Base-by-base conservation (phyloP, 35 echinoderm and acorn worm genomes). In the Ophiothrix spiculata region DNA sequence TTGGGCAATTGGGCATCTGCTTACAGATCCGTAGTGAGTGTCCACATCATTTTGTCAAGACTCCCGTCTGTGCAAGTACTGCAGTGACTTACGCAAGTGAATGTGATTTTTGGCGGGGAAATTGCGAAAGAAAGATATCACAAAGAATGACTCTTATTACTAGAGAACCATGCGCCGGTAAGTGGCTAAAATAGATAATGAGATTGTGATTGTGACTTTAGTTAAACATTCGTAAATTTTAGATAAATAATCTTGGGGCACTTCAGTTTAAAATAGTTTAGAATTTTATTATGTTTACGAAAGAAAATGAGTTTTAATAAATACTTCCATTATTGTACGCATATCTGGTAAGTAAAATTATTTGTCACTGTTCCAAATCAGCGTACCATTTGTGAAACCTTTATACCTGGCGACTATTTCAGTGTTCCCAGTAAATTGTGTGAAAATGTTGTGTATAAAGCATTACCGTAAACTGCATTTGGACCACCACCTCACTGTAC, bases 101-200 rank as follows among this genome's bases (percentile, higher is more conserved):
- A 69, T 69, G 60, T 69, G 60, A 69, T 25, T 69, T 69, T 69
- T 69, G 60, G 60, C 60, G 60, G 60, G 60, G 29, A 69, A 69
- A 69, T 69, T 69, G 60, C 60, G 29, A 28, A n/a, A 69, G 60
- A 25, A 69, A 69, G 29, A 69, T 15, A 15, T 25, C 29, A 69
- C 60, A 69, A 28, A 69, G 60, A 28, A 69, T 69, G 60, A n/a
- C 25, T 25, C 60, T 69, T 69, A 28, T 15, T 2, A 28, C 25
- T n/a, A 15, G 60, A 25, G 4, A 15, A 25, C 4, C 4, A n/a
- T 69, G 60, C 29, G 1, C 60, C 17, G 60, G 60, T 69, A 69
- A 2, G 60, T n/a, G n/a, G n/a, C n/a, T n/a, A n/a, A n/a, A 21
- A 21, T 54, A 54, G 21, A 11, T 11, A 11, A 11, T 21, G 8